A percentile compares a stretch with the other conserved stretches of the same genome.
These are phyloP conservation scores for Melierax canorus DNA, from an alignment of 2,113 vertebrate species.

Conservation along the genomic window DNA sequence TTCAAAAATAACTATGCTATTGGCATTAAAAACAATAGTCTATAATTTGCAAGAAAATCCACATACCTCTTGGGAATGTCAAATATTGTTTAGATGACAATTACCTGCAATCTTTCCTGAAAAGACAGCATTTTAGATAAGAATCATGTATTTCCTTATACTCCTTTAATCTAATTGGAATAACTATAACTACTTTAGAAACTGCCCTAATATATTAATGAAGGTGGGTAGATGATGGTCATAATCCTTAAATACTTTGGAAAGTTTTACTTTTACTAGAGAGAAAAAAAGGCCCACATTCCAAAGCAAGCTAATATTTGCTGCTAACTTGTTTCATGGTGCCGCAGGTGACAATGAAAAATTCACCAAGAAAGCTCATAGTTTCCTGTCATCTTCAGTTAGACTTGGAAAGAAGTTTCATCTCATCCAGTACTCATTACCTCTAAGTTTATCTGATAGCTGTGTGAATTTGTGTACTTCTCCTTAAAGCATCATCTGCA, in stretches of 20 bases:
- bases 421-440: background rate
- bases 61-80: background rate
- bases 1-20: background rate
- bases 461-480: background rate
- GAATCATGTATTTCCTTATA: background rate
- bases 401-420: background rate
- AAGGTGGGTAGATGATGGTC: background rate
- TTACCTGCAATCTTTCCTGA: background rate
- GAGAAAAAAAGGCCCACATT: background rate
- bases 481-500: background rate
- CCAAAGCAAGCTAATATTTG: background rate
- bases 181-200: background rate
- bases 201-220: background rate
- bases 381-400: background rate
- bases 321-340: background rate
- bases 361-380: background rate
- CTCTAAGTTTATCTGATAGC: background rate
- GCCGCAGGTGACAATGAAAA: background rate
- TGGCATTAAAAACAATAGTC: background rate
- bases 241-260: background rate
- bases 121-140: background rate
- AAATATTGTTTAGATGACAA: background rate
- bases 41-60: background rate
- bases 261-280: background rate
- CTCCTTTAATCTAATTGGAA: background rate